Base-by-base conservation (phyloP, 2,797 vertebrate genomes). In the Hippopotamyrus pictus region DNA sequence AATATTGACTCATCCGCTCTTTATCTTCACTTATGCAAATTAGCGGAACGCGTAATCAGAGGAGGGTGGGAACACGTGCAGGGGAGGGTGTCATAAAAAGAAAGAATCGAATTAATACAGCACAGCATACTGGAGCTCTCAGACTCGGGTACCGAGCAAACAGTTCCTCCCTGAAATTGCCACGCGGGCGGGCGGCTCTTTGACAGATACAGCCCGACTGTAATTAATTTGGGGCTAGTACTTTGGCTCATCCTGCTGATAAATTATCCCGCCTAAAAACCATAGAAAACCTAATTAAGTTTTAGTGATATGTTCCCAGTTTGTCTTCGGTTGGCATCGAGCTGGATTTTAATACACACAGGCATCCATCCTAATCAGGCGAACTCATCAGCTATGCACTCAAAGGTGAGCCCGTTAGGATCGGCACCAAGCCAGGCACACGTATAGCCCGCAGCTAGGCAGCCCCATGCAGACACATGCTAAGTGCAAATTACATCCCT, bases 231-330 rank as follows among this genome's bases (percentile, higher is more conserved):
- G 48, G 22, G 22, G 51, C 84, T 3, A 33, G 84, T 41, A 53
- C 84, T 54, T 53, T 54, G 22, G 51, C 29, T 17, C 54, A 48
- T 57, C 48, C 84, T 8, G 17, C 84, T 54, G 51, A 86, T 53
- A 54, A 86, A 86, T 86, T 53, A 86, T 54, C 50, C 51, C 11
- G 84, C 5, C 44, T 83, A 83, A 48, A 83, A 83, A n/a, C 84
- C 84, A 86, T 50, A 86, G 48, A 86, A 86, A 86, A 53, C 51
- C 84, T 54, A 53, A 53, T 86, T 86, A 53, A 86, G 29, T 57
- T 53, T 53, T 54, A 53, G 48, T 37, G 50, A 86, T 50, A 54
- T 33, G 48, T 37, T 37, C 51, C 48, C 51, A 33, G 51, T 86
- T 57, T 54, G 84, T 86, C 84, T 54, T 86, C 3, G 0, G 51